Conservation (phyloP, 2,113 vertebrate species). For the Phasianus colchicus region DNA sequence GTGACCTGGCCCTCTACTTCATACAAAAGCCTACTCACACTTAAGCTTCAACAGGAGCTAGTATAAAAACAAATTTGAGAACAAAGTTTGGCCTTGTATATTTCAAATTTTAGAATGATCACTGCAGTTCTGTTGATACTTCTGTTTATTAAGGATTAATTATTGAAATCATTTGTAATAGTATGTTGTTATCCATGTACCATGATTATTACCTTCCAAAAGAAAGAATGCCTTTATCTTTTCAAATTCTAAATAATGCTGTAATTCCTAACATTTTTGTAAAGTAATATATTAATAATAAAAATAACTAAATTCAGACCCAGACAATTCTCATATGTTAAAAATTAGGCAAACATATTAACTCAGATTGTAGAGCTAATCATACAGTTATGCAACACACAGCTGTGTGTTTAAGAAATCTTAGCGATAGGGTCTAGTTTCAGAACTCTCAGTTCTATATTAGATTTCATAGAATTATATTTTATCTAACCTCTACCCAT, state of each 20-base stretch:
- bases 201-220: neutral
- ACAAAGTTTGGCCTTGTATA: neutral
- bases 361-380: neutral
- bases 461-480: neutral
- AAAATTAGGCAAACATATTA: neutral
- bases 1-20: neutral
- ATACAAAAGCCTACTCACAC: neutral
- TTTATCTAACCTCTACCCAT: neutral
- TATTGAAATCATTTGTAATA: neutral
- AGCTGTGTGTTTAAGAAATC: neutral
- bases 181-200: neutral
- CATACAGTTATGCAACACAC: neutral
- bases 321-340: neutral
- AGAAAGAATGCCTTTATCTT: neutral
- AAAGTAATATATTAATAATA: neutral
- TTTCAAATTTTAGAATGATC: neutral
- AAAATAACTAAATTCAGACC: neutral
- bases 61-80: neutral
- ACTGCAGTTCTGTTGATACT: neutral
- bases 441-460: neutral
- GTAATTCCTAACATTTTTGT: neutral
- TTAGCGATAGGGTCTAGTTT: neutral
- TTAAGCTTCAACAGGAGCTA: neutral
- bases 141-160: neutral
- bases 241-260: neutral